Evolutionary conservation across 2,113 vertebrate species (phyloP).

Genomic region (Chelonoidis abingdonii): DNA sequence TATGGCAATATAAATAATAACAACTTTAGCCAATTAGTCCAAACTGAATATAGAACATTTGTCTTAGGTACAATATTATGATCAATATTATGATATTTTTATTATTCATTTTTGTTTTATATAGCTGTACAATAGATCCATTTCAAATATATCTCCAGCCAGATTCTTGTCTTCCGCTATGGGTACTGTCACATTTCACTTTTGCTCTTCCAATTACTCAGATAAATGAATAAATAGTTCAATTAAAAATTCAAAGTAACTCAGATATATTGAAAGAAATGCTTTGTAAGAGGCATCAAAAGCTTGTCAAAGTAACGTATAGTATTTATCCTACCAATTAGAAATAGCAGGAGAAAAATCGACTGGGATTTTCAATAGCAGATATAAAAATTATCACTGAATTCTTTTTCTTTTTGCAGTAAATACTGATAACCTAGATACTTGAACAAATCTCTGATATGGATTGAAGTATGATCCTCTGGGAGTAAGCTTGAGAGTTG

Average conservation of each 20-base stretch:
- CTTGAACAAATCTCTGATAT: not conserved
- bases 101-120: not conserved
- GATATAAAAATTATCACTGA: not conserved
- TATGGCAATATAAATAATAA: not conserved
- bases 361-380: not conserved
- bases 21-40: too few relatives aligned
- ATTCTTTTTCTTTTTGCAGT: not conserved
- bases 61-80: slow-evolving; percentile 53
- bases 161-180: slow-evolving; percentile 22
- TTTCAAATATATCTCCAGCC: slow-evolving; percentile 9
- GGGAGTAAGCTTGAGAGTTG: not conserved
- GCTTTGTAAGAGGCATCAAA: slow-evolving; percentile 18
- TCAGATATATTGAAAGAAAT: slow-evolving; percentile 2
- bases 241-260: slow-evolving; percentile 15
- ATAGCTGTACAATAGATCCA: not conserved
- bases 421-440: not conserved
- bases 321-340: slow-evolving; percentile 24
- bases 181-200: slow-evolving; percentile 8
- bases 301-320: not conserved
- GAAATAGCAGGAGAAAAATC: not conserved
- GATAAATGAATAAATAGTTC: not conserved
- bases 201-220: not conserved
- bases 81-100: not conserved
- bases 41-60: slow-evolving; percentile 42
- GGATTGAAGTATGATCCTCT: not conserved